Evolutionary conservation across 2,113 vertebrate species (phyloP).

Genomic region (Tachycineta bicolor): DNA sequence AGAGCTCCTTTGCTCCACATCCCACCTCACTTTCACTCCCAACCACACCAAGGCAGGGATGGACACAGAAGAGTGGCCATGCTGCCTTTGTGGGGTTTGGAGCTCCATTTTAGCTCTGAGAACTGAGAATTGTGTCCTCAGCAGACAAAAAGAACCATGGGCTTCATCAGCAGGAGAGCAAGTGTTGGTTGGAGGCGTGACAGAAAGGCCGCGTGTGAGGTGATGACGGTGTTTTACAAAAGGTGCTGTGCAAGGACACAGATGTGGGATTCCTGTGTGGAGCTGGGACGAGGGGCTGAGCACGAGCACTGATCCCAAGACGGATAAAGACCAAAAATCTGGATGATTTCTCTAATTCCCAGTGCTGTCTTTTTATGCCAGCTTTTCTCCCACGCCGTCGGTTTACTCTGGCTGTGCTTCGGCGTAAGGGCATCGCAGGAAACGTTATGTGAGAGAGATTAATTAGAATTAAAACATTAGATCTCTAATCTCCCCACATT

Average conservation of each 20-base stretch:
- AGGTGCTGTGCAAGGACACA: not conserved
- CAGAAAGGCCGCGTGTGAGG: not conserved
- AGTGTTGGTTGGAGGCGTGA: not conserved
- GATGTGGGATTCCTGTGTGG: not conserved
- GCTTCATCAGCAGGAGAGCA: not conserved
- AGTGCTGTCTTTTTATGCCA: not conserved
- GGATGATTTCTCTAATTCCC: not conserved
- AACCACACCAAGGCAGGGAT: not conserved
- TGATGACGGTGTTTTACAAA: not conserved
- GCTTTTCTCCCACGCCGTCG: not conserved
- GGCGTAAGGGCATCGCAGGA: not conserved
- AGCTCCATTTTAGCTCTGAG: not conserved
- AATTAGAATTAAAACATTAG: not conserved
- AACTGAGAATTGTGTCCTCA: not conserved
- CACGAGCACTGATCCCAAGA: not conserved
- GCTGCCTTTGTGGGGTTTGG: not conserved
- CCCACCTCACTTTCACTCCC: not conserved
- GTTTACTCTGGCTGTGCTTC: not conserved
- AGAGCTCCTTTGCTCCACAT: not conserved
- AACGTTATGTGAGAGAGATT: not conserved
- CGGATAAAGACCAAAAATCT: not conserved
- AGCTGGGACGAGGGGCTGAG: not conserved
- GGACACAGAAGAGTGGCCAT: not conserved
- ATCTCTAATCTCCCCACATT: not conserved
- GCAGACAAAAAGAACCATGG: accelerated